These are phyloP conservation scores for Maconellicoccus hirsutus DNA, from an alignment of 1,140 invertebrate species.

Conservation along the genomic window DNA sequence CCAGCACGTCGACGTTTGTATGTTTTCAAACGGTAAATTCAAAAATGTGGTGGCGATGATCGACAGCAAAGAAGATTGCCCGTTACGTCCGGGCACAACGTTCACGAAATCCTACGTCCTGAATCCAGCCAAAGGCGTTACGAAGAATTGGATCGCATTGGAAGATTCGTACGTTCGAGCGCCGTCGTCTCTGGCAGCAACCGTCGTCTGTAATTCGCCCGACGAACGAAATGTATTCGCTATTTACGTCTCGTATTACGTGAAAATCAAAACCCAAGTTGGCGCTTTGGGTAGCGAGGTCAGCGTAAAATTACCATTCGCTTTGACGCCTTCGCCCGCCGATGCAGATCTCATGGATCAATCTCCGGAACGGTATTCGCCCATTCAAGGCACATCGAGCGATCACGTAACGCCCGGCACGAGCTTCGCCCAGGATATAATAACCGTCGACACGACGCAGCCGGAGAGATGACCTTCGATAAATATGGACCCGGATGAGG, in stretches of 20 bases:
- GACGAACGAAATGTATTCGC: constrained; percentile 74
- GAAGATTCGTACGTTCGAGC: constrained; percentile 62
- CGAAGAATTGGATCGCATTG: constrained; percentile 69
- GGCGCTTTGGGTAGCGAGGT: constrained; percentile 67
- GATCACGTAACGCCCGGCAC: neutral
- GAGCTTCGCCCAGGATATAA: neutral
- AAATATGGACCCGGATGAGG: neutral
- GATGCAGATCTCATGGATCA: constrained; percentile 33
- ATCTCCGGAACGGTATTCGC: neutral
- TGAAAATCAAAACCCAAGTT: constrained; percentile 65
- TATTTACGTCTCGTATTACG: constrained; percentile 80
- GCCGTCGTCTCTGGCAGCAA: constrained; percentile 53
- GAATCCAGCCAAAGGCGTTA: constrained; percentile 56
- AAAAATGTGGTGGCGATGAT: constrained; percentile 91
- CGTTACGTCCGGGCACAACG: constrained; percentile 44
- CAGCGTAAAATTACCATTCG: constrained; percentile 67
- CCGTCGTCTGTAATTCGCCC: constrained; percentile 46
- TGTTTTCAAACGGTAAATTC: constrained; percentile 98
- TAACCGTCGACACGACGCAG: neutral
- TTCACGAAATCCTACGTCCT: constrained; percentile 51
- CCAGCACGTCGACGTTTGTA: constrained; percentile 96
- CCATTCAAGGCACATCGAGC: neutral
- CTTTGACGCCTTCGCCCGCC: constrained; percentile 46
- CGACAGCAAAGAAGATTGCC: constrained; percentile 55
- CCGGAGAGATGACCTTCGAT: neutral